phyloP scores from a whole-genome alignment of 2,113 vertebrate genomes.

The Engraulis encrasicolus region DNA sequence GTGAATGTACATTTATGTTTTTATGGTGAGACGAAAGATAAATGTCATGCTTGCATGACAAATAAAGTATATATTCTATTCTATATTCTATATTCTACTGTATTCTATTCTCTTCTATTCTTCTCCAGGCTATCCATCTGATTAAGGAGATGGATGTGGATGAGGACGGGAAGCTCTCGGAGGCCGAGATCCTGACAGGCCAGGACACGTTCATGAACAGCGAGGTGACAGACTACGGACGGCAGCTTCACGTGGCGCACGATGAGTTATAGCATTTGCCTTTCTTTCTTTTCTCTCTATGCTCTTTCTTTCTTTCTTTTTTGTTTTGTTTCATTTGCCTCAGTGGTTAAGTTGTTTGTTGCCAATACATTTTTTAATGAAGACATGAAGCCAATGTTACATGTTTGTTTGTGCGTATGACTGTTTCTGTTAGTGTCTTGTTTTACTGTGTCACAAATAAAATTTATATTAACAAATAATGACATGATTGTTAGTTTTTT shows the following conservation, averaged over 20 bases:
- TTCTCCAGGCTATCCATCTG: slow-evolving; percentile 85
- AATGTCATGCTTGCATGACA: too few relatives aligned
- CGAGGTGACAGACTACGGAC: slow-evolving; percentile 95
- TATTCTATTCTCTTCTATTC: slow-evolving; percentile 4
- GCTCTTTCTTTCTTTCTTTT: too few relatives aligned
- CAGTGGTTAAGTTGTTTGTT: too few relatives aligned
- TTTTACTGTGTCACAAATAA: too few relatives aligned
- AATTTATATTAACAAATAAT: not conserved
- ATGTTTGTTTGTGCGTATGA: too few relatives aligned
- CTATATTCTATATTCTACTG: slow-evolving; percentile 48
- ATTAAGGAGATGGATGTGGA: slow-evolving; percentile 93
- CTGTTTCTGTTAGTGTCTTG: too few relatives aligned
- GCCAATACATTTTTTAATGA: too few relatives aligned
- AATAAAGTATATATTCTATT: not conserved
- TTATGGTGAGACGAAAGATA: too few relatives aligned
- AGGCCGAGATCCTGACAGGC: slow-evolving; percentile 86
- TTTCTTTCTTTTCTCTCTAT: too few relatives aligned
- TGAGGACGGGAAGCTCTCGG: slow-evolving; percentile 83
- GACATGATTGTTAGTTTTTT: not conserved
- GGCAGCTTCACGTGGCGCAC: slow-evolving; percentile 76
- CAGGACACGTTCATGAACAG: slow-evolving; percentile 92
- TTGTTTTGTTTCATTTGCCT: too few relatives aligned
- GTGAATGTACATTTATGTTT: too few relatives aligned
- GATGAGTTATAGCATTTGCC: slow-evolving; percentile 67
- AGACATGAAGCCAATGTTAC: too few relatives aligned